These are phyloP conservation scores for Hypotaenidia philippensis DNA, from an alignment of 2,797 vertebrate genomes.

Conservation along the genomic window DNA sequence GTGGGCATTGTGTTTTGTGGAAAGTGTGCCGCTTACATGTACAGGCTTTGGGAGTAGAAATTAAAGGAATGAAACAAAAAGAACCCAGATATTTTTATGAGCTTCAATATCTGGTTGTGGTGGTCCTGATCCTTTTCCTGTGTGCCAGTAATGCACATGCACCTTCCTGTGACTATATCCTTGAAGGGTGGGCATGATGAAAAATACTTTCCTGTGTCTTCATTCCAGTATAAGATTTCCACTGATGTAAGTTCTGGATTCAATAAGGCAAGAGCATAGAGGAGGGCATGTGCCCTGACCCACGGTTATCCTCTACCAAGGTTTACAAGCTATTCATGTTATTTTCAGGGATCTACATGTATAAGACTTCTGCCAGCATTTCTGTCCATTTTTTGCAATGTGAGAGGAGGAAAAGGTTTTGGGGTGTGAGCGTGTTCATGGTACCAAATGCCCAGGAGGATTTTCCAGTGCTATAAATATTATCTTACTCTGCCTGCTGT, in stretches of 20 bases:
- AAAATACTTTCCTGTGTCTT: neutral
- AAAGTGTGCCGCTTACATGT: neutral
- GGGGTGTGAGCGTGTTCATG: neutral
- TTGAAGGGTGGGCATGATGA: neutral
- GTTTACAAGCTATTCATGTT: neutral
- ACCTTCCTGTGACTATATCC: neutral
- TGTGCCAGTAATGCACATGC: neutral
- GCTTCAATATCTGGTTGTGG: neutral
- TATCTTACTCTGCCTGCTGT: neutral
- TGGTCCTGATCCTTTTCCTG: neutral
- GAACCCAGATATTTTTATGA: neutral
- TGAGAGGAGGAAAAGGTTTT: neutral
- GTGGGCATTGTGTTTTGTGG: neutral
- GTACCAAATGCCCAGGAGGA: neutral
- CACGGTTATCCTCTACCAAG: neutral
- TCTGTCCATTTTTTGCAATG: neutral
- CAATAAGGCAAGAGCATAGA: neutral
- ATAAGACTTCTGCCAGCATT: neutral
- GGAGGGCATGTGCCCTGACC: neutral
- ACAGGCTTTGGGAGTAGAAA: neutral
- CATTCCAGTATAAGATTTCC: neutral
- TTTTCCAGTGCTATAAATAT: neutral
- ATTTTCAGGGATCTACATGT: neutral
- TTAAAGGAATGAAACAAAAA: neutral
- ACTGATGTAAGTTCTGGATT: neutral